Evolutionary conservation across 2,888 invertebrate species (phyloP).

Genomic region (Acrobasis suavella): DNA sequence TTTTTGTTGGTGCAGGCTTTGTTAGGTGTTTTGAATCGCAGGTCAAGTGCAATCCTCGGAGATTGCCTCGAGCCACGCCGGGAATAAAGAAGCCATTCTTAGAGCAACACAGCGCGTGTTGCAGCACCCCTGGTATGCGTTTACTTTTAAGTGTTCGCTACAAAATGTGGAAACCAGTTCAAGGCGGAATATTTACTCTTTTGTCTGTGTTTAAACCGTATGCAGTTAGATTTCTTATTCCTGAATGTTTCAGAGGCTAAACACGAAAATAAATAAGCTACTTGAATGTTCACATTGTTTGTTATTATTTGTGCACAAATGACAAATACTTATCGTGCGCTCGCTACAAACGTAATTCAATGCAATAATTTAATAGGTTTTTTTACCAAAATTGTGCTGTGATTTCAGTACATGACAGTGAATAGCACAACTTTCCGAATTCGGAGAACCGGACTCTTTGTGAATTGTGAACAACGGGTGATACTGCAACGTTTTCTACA

Average conservation of each 20-base stretch:
- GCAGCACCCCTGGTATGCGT: constrained; percentile 8
- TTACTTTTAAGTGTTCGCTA: constrained; percentile 20
- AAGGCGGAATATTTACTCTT: constrained; percentile 16
- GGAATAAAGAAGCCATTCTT: constrained; percentile 46
- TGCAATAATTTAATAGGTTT: too few relatives aligned
- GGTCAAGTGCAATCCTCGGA: constrained; percentile 71
- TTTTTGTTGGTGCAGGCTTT: constrained; percentile 46
- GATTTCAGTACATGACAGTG: too few relatives aligned
- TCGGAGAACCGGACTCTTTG: too few relatives aligned
- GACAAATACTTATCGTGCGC: too few relatives aligned
- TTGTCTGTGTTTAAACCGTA: constrained; percentile 11
- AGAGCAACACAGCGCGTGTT: constrained; percentile 29
- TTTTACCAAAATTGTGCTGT: too few relatives aligned
- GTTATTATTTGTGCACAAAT: not conserved
- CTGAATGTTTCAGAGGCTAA: constrained; percentile 5
- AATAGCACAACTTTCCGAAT: too few relatives aligned
- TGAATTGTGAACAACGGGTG: too few relatives aligned
- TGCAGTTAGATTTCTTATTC: constrained; percentile 9
- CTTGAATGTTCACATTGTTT: not conserved
- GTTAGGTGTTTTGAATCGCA: constrained; percentile 62
- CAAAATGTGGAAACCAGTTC: constrained; percentile 19
- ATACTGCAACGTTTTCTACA: too few relatives aligned
- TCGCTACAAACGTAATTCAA: too few relatives aligned
- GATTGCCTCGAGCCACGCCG: constrained; percentile 54
- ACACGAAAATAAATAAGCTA: constrained; percentile 2